A percentile compares a stretch with the other conserved stretches of the same genome.
These are phyloP conservation scores for Leptosomus discolor DNA, from an alignment of 2,113 vertebrate species.

Conservation along the genomic window DNA sequence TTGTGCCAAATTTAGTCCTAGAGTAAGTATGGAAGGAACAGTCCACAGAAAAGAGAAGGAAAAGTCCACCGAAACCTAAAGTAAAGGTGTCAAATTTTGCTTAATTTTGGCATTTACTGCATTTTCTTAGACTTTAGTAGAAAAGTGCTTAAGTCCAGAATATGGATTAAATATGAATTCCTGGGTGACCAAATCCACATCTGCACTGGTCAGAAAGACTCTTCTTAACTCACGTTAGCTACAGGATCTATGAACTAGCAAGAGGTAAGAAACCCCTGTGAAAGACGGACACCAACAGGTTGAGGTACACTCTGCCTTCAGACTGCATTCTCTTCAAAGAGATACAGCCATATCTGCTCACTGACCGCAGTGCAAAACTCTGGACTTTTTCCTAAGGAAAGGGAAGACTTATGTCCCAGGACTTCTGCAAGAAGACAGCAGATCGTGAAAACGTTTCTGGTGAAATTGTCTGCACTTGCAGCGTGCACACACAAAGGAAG, in stretches of 20 bases:
- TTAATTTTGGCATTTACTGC: background rate
- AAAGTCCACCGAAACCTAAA: background rate
- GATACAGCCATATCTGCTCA: rapidly evolving
- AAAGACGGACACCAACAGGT: background rate
- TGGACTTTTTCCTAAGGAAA: background rate
- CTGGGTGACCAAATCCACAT: background rate
- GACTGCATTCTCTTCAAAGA: background rate
- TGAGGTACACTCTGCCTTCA: background rate
- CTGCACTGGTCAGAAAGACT: rapidly evolving
- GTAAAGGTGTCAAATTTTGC: background rate
- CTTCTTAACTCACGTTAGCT: rapidly evolving
- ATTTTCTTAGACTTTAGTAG: background rate
- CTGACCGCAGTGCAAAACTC: background rate
- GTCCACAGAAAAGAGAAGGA: no score
- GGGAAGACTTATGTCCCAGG: background rate
- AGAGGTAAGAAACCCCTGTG: background rate
- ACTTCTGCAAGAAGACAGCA: background rate
- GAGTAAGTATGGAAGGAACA: background rate
- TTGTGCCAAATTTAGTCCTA: background rate
- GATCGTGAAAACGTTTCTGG: background rate
- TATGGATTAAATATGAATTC: background rate
- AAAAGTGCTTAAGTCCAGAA: background rate
- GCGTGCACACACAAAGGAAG: background rate
- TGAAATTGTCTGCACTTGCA: background rate
- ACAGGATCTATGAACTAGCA: background rate